Percentiles rank a stretch among this genome's conserved stretches.
These are phyloP conservation scores for Desmodus rotundus DNA, from an alignment of 2,113 vertebrate genomes.

Conservation along the genomic window DNA sequence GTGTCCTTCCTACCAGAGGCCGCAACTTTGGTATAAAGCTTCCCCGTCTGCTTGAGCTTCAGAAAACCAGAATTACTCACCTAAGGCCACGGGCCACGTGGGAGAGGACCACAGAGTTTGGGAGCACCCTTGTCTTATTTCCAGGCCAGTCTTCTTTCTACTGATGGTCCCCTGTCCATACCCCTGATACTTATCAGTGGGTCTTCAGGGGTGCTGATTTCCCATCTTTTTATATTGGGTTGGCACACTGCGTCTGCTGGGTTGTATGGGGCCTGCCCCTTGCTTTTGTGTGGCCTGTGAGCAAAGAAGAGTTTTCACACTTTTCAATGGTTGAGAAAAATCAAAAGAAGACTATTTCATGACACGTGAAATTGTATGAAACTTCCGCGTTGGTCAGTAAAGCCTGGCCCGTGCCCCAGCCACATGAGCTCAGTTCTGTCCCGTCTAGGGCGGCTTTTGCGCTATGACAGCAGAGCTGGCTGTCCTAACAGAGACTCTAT, in stretches of 20 bases:
- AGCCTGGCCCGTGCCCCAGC: not conserved
- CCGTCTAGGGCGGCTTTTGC: not conserved
- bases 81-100: rapidly evolving
- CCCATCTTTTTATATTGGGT: rapidly evolving
- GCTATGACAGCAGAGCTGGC: not conserved
- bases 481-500: rapidly evolving
- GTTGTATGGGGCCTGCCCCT: not conserved
- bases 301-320: not conserved
- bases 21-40: too few species aligned
- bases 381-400: not conserved
- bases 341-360: not conserved
- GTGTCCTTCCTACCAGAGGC: not conserved
- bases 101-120: rapidly evolving
- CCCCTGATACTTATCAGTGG: not conserved
- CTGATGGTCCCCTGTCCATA: not conserved
- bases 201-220: not conserved
- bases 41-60: not conserved
- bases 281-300: not conserved
- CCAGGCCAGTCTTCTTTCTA: not conserved
- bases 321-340: not conserved
- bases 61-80: not conserved
- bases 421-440: rapidly evolving
- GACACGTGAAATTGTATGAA: not conserved
- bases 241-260: not conserved
- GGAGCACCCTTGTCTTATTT: not conserved